Base-by-base conservation (phyloP, 2,797 vertebrate genomes). In the Parotocinclus haroldoi region DNA sequence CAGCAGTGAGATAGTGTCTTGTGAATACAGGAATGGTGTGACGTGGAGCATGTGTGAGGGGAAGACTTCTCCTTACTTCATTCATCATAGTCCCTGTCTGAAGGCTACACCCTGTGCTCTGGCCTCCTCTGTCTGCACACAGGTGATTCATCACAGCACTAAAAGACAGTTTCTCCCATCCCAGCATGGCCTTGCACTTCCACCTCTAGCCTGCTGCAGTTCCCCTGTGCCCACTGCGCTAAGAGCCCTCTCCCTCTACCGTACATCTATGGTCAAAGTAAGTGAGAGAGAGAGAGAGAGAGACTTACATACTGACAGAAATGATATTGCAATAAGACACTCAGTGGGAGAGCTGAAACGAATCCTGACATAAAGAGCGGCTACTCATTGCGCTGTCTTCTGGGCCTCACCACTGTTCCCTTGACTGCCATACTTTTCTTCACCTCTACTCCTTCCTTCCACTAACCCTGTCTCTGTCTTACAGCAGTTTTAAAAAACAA, bases 61-160 rank as follows among this genome's bases (percentile, higher is more conserved):
- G 27, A 67, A 72, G 53, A 67, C 58, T 64, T 58, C 39, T 76
- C 65, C 73, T 57, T 71, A 65, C 72, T 54, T 73, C 71, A 76
- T 78, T 50, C 58, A 76, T 78, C 76, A 78, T 68, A 66, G 73
- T 73, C 61, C 50, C 58, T 66, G 61, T 76, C 71, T 76, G 59
- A 73, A 72, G 52, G 46, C 63, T 56, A 63, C 52, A 66, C 36
- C 57, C 63, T 66, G 42, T 71, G 63, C 69, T 55, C 52, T 19
- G 45, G 69, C 42, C 38, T 67, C 44, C 60, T 73, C 55, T 16
- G 55, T 67, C 71, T 72, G 75, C 66, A 69, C 71, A 78, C 70
- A 77, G 72, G 68, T 67, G 63, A 72, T 81, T 78, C 64, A 76
- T 79, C 79, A 81, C 46, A 38, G 52, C 17, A 60, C 57, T 64